Percentiles rank a stretch among this genome's conserved stretches.
Evolutionary conservation across 1,140 invertebrate genomes (phyloP).

Genomic region (Aphelenchoides avenae): DNA sequence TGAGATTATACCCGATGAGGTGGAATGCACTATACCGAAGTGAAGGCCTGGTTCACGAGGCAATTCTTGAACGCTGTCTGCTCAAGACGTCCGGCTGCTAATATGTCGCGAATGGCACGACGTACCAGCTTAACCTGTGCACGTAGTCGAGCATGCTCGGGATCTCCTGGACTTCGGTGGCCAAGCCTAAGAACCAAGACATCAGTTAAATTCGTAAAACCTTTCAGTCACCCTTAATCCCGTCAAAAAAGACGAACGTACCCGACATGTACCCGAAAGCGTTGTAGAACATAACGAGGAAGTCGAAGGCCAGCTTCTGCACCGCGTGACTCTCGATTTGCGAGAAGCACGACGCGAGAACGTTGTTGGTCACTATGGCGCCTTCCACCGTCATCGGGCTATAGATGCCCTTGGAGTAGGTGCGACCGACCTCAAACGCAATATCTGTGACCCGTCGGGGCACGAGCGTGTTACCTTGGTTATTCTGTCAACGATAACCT

Average conservation of each 20-base stretch:
- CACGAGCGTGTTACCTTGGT: slow-evolving; percentile 23
- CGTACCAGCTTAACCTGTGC: slow-evolving; percentile 38
- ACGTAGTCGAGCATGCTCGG: slow-evolving; percentile 35
- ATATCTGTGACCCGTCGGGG: not conserved
- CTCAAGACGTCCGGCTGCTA: too few relatives aligned
- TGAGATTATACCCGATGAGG: too few relatives aligned
- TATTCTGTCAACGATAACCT: slow-evolving; percentile 32
- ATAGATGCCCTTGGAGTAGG: slow-evolving; percentile 66
- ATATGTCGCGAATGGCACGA: slow-evolving; percentile 49
- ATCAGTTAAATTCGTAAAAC: not conserved
- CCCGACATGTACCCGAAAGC: slow-evolving; percentile 39
- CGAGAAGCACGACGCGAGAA: slow-evolving; percentile 89
- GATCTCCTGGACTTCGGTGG: slow-evolving; percentile 30
- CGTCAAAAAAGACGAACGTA: slow-evolving; percentile 10
- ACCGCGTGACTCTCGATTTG: slow-evolving; percentile 75
- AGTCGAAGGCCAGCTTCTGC: slow-evolving; percentile 43
- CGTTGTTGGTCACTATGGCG: slow-evolving; percentile 80
- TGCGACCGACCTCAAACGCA: slow-evolving; percentile 37
- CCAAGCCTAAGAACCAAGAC: slow-evolving; percentile 1
- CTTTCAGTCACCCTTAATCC: not conserved
- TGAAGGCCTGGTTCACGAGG: too few relatives aligned
- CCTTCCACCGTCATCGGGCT: slow-evolving; percentile 77
- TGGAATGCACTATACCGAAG: too few relatives aligned
- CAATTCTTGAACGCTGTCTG: too few relatives aligned
- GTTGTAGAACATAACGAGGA: slow-evolving; percentile 32